These are phyloP conservation scores for Leptopilina drosophilae DNA, from an alignment of 2,888 invertebrate species.

Conservation along the genomic window DNA sequence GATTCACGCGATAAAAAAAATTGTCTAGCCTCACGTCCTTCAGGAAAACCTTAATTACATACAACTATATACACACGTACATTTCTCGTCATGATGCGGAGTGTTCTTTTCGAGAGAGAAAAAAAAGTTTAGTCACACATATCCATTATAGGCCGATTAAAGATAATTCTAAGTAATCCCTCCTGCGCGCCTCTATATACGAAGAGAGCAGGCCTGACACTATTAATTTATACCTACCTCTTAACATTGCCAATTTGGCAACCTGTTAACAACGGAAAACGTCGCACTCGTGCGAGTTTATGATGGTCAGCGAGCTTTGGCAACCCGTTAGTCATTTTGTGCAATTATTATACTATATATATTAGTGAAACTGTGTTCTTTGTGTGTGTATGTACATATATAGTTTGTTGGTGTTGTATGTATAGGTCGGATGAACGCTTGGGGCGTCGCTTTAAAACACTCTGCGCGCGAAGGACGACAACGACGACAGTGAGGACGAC, in stretches of 20 bases:
- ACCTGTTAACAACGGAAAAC: slow-evolving; percentile 36
- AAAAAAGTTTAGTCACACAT: too few species aligned
- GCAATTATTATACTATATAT: slow-evolving; percentile 54
- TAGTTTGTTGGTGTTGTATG: slow-evolving; percentile 21
- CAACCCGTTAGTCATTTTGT: slow-evolving; percentile 58
- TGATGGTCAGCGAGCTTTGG: slow-evolving; percentile 57
- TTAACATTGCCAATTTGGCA: slow-evolving; percentile 6
- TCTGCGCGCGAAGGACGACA: slow-evolving; percentile 72
- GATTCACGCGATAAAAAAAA: too few species aligned
- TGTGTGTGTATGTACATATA: slow-evolving; percentile 3
- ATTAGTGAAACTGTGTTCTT: slow-evolving; percentile 56
- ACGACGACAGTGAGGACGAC: slow-evolving; percentile 56
- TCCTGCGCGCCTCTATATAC: too few species aligned
- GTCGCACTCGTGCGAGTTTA: slow-evolving; percentile 29
- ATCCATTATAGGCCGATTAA: too few species aligned
- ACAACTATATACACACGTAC: too few species aligned
- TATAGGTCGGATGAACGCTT: slow-evolving; percentile 64
- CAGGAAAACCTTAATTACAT: too few species aligned
- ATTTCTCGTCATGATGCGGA: too few species aligned
- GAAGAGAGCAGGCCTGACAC: neutral
- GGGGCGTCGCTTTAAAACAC: slow-evolving; percentile 72
- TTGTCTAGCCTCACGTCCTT: too few species aligned
- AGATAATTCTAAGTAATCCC: too few species aligned
- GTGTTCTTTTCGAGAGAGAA: too few species aligned
- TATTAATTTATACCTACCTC: slow-evolving; percentile 25